phyloP scores from a whole-genome alignment of 1,140 invertebrate genomes.

The Cepaea nemoralis region DNA sequence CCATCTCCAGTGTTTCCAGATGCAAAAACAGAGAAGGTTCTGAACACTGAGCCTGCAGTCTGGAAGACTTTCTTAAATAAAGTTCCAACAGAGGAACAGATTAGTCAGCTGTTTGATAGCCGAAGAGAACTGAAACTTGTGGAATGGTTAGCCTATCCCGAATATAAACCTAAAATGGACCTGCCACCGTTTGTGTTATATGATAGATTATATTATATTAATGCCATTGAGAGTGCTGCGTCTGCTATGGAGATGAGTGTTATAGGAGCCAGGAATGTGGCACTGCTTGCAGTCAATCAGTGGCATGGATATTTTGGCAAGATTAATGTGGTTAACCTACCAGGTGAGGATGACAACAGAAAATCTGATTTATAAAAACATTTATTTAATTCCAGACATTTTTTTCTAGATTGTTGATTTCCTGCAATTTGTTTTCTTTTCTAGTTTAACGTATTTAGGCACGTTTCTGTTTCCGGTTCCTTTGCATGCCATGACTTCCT shows the following conservation, averaged over 20 bases:
- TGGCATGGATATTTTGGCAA: conserved; percentile 64
- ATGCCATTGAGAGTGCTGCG: conserved; percentile 80
- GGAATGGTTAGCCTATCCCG: conserved; percentile 79
- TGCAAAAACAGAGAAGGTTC: conserved; percentile 41
- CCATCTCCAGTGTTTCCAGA: conserved; percentile 68
- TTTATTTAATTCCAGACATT: no score
- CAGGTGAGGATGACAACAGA: neutral
- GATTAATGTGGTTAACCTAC: conserved; percentile 58
- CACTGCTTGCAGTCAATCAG: conserved; percentile 74
- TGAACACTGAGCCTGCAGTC: conserved; percentile 58
- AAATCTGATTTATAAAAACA: conserved; percentile 5
- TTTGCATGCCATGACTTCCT: no score
- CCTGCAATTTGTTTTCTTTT: no score
- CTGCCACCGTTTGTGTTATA: conserved; percentile 75
- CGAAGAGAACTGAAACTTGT: conserved; percentile 69
- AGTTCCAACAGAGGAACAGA: conserved; percentile 52
- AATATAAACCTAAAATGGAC: conserved; percentile 72
- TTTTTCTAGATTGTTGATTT: no score
- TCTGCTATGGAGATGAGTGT: conserved; percentile 83
- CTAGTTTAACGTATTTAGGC: no score
- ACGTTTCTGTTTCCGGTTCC: no score
- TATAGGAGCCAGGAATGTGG: conserved; percentile 79
- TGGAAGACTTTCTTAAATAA: conserved; percentile 72
- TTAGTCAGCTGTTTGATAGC: conserved; percentile 74
- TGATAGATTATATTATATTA: conserved; percentile 77